phyloP scores from a whole-genome alignment of 2,888 invertebrate species.

The Barypeithes pellucidus region DNA sequence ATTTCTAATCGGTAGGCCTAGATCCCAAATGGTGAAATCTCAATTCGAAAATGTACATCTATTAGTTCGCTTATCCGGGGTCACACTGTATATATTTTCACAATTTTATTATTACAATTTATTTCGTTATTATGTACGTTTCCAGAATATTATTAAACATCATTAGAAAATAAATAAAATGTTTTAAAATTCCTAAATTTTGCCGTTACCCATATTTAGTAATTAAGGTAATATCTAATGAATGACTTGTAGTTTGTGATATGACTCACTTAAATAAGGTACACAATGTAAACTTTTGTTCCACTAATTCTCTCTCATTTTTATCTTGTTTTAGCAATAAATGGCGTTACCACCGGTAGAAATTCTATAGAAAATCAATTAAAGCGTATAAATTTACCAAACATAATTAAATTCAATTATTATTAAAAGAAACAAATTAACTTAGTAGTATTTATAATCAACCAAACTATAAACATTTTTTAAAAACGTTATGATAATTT shows the following conservation, averaged over 20 bases:
- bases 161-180: too few relatives aligned
- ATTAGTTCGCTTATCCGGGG: too few relatives aligned
- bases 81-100: too few relatives aligned
- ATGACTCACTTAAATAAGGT: conserved; percentile 1
- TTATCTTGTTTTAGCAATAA: not conserved
- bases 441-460: not conserved
- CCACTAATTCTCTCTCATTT: conserved; percentile 3
- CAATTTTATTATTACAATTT: too few relatives aligned
- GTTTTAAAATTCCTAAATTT: too few relatives aligned
- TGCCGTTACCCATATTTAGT: too few relatives aligned
- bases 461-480: not conserved
- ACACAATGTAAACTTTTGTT: conserved; percentile 1
- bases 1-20: too few relatives aligned
- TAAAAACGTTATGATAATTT: too few relatives aligned
- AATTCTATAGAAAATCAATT: not conserved
- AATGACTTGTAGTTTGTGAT: not conserved
- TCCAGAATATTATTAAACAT: too few relatives aligned
- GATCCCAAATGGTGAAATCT: too few relatives aligned
- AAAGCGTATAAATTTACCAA: not conserved
- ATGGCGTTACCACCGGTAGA: not conserved
- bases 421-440: conserved; percentile 1
- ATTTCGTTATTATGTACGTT: too few relatives aligned
- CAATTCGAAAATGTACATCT: too few relatives aligned
- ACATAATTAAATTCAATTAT: not conserved
- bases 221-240: not conserved